These are phyloP conservation scores for Mythimna impura DNA, from an alignment of 2,888 invertebrate species.

Conservation along the genomic window DNA sequence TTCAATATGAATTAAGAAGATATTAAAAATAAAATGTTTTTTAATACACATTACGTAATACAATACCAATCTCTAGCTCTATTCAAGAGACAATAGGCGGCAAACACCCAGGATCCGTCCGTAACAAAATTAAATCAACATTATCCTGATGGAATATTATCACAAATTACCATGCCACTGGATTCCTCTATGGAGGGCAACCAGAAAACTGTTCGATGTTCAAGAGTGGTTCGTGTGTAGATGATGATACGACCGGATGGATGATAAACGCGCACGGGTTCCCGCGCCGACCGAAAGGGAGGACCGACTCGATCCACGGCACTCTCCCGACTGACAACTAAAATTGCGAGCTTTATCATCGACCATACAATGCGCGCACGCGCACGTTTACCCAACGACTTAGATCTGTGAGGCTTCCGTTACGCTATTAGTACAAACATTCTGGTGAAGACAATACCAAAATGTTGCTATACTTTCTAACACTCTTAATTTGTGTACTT, in stretches of 20 bases:
- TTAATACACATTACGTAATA: conserved; percentile 80
- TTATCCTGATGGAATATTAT: conserved; percentile 75
- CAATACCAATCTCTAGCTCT: conserved; percentile 81
- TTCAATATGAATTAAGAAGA: conserved; percentile 19
- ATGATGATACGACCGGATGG: conserved; percentile 72
- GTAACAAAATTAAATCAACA: conserved; percentile 70
- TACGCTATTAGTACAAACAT: conserved; percentile 72
- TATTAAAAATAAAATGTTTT: conserved; percentile 44
- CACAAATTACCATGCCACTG: conserved; percentile 89
- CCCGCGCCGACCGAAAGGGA: conserved; percentile 68
- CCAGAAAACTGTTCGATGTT: conserved; percentile 70
- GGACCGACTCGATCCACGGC: conserved; percentile 79
- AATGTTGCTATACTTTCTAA: conserved; percentile 72
- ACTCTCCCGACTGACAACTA: conserved; percentile 83
- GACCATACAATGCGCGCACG: conserved; percentile 75
- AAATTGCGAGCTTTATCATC: conserved; percentile 87
- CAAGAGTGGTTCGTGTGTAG: conserved; percentile 66
- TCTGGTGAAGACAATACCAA: conserved; percentile 75
- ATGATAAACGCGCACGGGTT: conserved; percentile 68
- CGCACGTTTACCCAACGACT: conserved; percentile 83
- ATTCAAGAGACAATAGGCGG: conserved; percentile 79
- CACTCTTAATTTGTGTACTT: conserved; percentile 62
- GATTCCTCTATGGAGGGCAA: conserved; percentile 75
- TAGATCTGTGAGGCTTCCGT: conserved; percentile 86
- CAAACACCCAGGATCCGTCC: conserved; percentile 77